phyloP scores from a whole-genome alignment of 2,113 vertebrate species.

The Nothobranchius furzeri region DNA sequence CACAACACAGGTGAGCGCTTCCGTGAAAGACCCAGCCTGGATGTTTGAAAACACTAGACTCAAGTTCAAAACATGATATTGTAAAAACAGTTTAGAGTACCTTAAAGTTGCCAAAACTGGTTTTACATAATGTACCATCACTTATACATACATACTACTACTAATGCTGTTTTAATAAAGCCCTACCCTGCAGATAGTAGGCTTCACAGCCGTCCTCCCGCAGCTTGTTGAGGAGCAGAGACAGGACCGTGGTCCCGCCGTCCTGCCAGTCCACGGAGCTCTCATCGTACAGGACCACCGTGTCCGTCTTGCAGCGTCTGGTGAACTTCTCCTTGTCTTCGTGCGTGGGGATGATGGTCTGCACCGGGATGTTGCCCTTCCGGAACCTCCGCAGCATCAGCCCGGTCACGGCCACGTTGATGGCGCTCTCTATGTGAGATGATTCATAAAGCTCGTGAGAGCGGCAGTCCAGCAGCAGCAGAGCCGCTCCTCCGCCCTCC shows the following conservation, averaged over 20 bases:
- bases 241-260: conserved; percentile 89
- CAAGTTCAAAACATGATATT: background rate
- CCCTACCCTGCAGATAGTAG: conserved; percentile 90
- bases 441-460: conserved; percentile 94
- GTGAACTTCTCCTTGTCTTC: conserved; percentile 91
- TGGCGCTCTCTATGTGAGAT: conserved; percentile 94
- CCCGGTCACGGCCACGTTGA: conserved; percentile 93
- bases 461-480: conserved; percentile 97
- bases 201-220: conserved; percentile 95
- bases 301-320: conserved; percentile 89
- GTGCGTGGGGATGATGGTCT: conserved; percentile 89
- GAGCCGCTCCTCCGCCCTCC: conserved; percentile 86
- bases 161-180: background rate
- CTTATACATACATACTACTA: too few species aligned
- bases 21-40: too few species aligned
- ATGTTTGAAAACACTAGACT: background rate
- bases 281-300: conserved; percentile 95
- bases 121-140: too few species aligned
- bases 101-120: too few species aligned
- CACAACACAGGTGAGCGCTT: background rate
- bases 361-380: conserved; percentile 94
- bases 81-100: too few species aligned
- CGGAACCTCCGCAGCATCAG: conserved; percentile 95
- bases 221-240: conserved; percentile 91
- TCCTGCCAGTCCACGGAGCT: conserved; percentile 89